Evolutionary conservation across 2,113 vertebrate species (phyloP).

Genomic region (Onychorhynchus coronatus): DNA sequence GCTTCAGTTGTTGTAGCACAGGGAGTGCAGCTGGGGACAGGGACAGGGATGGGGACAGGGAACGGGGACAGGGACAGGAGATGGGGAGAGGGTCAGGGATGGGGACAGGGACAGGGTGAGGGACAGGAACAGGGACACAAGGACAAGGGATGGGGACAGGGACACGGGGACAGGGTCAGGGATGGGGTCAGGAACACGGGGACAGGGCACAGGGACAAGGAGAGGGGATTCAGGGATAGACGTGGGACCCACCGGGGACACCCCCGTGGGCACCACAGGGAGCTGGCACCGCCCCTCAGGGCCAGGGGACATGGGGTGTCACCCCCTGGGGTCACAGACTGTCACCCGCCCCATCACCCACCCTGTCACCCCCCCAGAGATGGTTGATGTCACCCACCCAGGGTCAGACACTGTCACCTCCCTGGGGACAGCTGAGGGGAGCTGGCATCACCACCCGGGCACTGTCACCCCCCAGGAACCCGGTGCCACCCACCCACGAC

Average conservation of each 20-base stretch:
- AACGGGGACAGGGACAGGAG: too few relatives aligned
- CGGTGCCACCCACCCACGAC: neutral
- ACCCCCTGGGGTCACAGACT: neutral
- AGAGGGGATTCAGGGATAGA: neutral
- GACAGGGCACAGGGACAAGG: too few relatives aligned
- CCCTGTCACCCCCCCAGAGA: neutral
- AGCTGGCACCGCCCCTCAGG: neutral
- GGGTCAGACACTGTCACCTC: too few relatives aligned
- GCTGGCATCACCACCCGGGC: neutral
- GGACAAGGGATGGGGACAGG: too few relatives aligned
- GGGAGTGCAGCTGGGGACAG: too few relatives aligned
- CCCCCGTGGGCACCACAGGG: neutral
- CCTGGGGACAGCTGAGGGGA: neutral
- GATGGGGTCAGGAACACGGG: neutral
- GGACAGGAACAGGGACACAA: too few relatives aligned
- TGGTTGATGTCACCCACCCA: too few relatives aligned
- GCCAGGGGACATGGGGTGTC: too few relatives aligned
- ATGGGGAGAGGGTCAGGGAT: too few relatives aligned
- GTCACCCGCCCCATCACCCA: neutral
- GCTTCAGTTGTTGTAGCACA: too few relatives aligned
- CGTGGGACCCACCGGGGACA: neutral
- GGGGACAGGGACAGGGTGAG: neutral
- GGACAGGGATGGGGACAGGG: too few relatives aligned
- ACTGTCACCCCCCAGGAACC: neutral
- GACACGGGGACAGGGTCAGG: too few relatives aligned